Base-by-base conservation (phyloP, 2,888 invertebrate species). In the Drepanosiphum platanoidis region DNA sequence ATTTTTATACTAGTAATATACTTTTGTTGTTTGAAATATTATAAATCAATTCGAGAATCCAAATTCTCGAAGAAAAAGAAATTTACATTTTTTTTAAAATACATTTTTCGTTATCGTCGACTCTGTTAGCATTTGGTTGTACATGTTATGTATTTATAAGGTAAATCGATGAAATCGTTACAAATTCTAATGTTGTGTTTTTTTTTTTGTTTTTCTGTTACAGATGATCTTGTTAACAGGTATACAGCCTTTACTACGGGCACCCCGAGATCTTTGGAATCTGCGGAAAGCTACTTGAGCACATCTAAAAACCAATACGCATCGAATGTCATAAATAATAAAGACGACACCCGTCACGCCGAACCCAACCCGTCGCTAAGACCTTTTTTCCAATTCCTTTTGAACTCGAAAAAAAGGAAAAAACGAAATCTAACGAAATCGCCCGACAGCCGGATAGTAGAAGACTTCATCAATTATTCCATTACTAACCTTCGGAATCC, bases 391-490 rank as follows among this genome's bases (percentile, higher is more conserved):
- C 80, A 79, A 64, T 82, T 75, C 68, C 80, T 80, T 32, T 83
- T 78, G 58, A 86, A 77, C 30, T 77, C 74, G 32, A 86, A 70
- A 7, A 86, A 84, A 42, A 61, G 82, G 71, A 72, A 74, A 82
- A 86, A 84, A 84, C 84, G 70, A 27, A 36, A 83, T 32, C 8
- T 36, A 22, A 61, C 36, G 11, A 39, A 36, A n/a, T 22, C 82
- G 5, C 32, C 68, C 30, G 86, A 86, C 30, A 39, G 36, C 27
- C 75, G 86, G 30, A 71, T 87, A 58, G 86, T 87, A 13, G 61
- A 72, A 27, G 66, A 83, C 15, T 87, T 87, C 75, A 86, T 87
- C 1, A 83, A 77, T 13, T 87, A 87, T 68, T 86, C 87, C 34
- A 81, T 87, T n/a, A 83, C 86, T 27, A 86, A 87, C 22, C 78